A percentile compares a stretch with the other conserved stretches of the same genome.
Evolutionary conservation across 2,113 vertebrate species (phyloP).

Genomic region (Sitta europaea): DNA sequence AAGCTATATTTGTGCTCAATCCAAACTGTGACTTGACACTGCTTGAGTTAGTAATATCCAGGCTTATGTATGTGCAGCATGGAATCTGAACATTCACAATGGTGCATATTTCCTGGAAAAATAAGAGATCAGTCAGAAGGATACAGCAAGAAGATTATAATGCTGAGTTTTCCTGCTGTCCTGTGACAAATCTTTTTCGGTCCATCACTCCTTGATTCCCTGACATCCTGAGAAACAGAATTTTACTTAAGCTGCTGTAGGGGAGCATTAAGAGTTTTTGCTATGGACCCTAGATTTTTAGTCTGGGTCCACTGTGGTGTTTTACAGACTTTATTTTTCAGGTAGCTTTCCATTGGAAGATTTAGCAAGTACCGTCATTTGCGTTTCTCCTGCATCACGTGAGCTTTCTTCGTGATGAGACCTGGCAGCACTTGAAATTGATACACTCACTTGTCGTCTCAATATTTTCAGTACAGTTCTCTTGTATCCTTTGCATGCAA

Average conservation of each 20-base stretch:
- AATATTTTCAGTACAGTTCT: conserved; percentile 88
- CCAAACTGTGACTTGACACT: background rate
- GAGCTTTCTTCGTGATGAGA: conserved; percentile 87
- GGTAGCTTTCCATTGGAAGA: conserved; percentile 65
- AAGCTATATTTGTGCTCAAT: background rate
- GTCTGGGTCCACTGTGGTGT: background rate
- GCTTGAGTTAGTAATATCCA: background rate
- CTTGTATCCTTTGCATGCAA: conserved; percentile 97
- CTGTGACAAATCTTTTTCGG: background rate
- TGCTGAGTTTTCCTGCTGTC: background rate
- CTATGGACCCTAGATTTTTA: background rate
- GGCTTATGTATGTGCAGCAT: background rate
- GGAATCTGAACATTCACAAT: background rate
- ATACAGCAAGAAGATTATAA: background rate
- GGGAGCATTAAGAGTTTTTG: background rate
- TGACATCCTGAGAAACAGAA: background rate
- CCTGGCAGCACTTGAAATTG: conserved; percentile 86
- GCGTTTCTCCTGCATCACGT: conserved; percentile 68
- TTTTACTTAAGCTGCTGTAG: background rate
- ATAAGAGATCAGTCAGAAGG: background rate
- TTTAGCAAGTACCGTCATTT: conserved; percentile 68
- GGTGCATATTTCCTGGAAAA: background rate
- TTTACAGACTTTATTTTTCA: background rate
- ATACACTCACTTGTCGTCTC: conserved; percentile 83
- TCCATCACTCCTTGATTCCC: background rate